Evolutionary conservation across 2,797 vertebrate genomes (phyloP), one percentile per base, ranked within the genome.

Genomic region (Lacerta viridis): DNA sequence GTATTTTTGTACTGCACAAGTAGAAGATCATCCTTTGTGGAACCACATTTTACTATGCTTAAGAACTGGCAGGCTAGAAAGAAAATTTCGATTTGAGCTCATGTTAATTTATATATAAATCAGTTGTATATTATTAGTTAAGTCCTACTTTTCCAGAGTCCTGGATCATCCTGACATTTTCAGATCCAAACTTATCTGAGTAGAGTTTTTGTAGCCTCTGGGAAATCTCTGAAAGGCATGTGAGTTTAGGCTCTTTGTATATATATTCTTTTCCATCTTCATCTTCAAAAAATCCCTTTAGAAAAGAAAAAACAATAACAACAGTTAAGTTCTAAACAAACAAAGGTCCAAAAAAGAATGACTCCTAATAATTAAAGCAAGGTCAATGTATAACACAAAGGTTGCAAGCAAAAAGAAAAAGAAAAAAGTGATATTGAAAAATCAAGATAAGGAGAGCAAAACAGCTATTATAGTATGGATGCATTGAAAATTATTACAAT

Each of bases 111-210:
- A 61, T 61, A 78, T 55, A 88, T 7, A 71, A 3, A 87, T 23
- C 13, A n/a, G 7, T n/a, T n/a, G n/a, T 71, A 36, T 74, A 74
- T 74, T 74, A 74, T 74, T 36, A 85, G 85, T 1, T 20, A 17
- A 2, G 80, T 71, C 96, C 82, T 97, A 99, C 99, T 98, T 95
- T 99, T 86, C 99, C 98, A 81, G 99, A 99, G 97, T 99, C 99
- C 92, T 99, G 99, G 87, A 99, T 99, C 97, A 99, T 99, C 97
- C 98, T 99, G 87, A 99, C 99, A 84, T 99, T 99, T 97, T 99
- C 99, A 84, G 98, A 97, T 90, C 99, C 99, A 91, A 99, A 99
- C 96, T 99, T 99, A 96, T 99, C 98, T 0, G 99, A 99, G 96
- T 99, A 99, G 77, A 99, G 98, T 89, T 99, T 99, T 68, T 99